These are phyloP conservation scores for Sepiola atlantica DNA, from an alignment of 2,888 invertebrate genomes.

Conservation along the genomic window DNA sequence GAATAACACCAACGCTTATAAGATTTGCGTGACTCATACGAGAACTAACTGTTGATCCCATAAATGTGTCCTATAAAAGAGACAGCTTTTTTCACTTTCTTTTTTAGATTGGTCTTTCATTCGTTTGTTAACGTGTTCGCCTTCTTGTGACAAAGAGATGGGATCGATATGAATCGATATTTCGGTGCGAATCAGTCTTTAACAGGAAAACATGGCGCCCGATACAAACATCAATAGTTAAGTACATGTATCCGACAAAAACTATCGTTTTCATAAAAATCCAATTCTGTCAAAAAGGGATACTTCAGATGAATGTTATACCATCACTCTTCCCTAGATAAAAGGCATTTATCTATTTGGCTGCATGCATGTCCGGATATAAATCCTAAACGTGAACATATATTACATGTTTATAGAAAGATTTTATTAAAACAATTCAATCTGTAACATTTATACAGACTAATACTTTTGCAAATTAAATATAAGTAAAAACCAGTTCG, in stretches of 20 bases:
- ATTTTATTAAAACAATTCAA: too few species aligned
- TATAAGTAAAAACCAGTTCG: too few species aligned
- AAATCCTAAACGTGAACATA: too few species aligned
- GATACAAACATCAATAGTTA: background rate
- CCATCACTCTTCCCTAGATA: too few species aligned
- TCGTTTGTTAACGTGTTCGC: background rate
- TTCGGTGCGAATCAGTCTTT: background rate
- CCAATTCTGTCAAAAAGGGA: too few species aligned
- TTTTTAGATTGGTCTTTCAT: background rate
- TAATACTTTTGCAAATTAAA: too few species aligned
- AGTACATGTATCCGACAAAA: background rate
- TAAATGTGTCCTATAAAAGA: background rate
- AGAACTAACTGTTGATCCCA: background rate
- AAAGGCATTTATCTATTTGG: too few species aligned
- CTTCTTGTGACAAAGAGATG: background rate
- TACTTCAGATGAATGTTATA: too few species aligned
- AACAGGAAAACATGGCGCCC: background rate
- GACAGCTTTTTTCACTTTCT: background rate
- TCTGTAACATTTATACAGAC: too few species aligned
- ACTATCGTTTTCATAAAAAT: background rate
- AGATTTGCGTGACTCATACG: conserved; percentile 12
- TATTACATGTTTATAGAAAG: too few species aligned
- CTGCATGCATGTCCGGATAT: too few species aligned
- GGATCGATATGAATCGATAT: background rate
- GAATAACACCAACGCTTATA: background rate